Evolutionary conservation across 2,113 vertebrate species (phyloP).

Genomic region (Aspiorhynchus laticeps): DNA sequence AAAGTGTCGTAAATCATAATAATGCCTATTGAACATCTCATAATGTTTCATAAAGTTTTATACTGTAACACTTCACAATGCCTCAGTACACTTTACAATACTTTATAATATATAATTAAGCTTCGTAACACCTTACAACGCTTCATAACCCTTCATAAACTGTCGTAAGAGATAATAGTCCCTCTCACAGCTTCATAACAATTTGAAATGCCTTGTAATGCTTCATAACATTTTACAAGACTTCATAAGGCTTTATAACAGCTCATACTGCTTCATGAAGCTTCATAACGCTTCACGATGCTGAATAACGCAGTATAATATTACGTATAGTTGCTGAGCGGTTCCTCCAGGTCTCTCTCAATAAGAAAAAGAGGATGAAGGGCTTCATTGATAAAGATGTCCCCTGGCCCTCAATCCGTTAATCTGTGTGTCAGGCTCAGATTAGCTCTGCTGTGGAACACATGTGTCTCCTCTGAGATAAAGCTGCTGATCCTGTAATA

Average conservation of each 20-base stretch:
- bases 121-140: not conserved
- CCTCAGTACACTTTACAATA: too few species aligned
- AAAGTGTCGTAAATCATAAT: not conserved
- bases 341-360: not conserved
- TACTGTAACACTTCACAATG: too few species aligned
- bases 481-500: conserved; percentile 32
- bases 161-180: not conserved
- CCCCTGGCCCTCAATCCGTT: conserved; percentile 30
- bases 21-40: not conserved
- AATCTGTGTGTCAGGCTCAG: conserved; percentile 13
- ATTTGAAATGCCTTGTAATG: too few species aligned
- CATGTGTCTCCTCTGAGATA: conserved; percentile 2
- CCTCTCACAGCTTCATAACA: too few species aligned
- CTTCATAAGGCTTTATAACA: too few species aligned
- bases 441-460: not conserved
- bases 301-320: too few species aligned
- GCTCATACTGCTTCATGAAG: too few species aligned
- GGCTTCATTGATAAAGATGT: conserved; percentile 51
- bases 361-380: conserved; percentile 24
- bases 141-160: not conserved
- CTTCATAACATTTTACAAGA: too few species aligned
- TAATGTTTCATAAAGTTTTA: not conserved
- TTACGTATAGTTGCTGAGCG: not conserved
- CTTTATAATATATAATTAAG: not conserved
- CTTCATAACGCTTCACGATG: too few species aligned